These are phyloP conservation scores for Tenthredo distinguenda DNA, from an alignment of 2,888 invertebrate species.

Conservation along the genomic window DNA sequence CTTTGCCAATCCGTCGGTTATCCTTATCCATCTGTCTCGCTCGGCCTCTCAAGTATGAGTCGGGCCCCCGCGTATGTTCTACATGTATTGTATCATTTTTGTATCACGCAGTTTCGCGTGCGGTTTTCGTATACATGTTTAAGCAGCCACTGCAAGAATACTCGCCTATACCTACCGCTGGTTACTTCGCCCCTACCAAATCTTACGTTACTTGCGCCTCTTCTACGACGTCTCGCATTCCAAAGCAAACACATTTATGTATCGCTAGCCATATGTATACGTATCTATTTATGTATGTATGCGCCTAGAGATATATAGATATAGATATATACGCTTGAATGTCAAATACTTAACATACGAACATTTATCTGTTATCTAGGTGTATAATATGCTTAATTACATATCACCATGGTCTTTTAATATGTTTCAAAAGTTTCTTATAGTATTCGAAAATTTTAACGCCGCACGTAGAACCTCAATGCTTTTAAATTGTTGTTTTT, in stretches of 20 bases:
- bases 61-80: background rate
- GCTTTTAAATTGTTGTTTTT: background rate
- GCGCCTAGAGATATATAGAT: background rate
- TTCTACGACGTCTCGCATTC: background rate
- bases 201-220: background rate
- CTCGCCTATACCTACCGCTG: background rate
- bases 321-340: background rate
- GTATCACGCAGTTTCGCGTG: background rate
- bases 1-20: background rate
- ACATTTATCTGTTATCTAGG: background rate
- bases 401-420: background rate
- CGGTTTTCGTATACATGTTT: background rate
- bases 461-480: background rate
- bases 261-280: no score
- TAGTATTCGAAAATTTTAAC: background rate
- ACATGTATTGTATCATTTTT: background rate
- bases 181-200: background rate
- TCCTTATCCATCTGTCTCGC: background rate
- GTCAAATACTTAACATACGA: background rate
- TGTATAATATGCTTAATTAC: background rate
- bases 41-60: background rate
- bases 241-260: background rate
- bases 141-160: background rate
- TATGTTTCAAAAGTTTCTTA: background rate
- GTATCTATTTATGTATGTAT: background rate